A percentile compares a stretch with the other conserved stretches of the same genome.
phyloP scores from a whole-genome alignment of 2,888 invertebrate genomes.

The Automeris io region DNA sequence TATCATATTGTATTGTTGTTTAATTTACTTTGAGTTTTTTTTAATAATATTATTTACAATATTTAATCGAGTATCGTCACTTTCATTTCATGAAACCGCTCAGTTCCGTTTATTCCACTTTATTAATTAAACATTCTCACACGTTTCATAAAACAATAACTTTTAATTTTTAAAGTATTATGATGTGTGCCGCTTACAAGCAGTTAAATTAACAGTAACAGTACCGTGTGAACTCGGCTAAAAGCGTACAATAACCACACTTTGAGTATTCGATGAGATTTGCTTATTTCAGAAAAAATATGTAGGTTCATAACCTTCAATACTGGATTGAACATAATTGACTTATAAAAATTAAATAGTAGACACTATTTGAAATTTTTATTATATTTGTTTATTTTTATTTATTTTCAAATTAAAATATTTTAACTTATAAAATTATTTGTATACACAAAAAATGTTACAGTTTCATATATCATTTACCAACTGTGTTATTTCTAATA shows the following conservation, averaged over 20 bases:
- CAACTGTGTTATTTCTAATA: no score
- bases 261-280: conserved; percentile 18
- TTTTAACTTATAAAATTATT: no score
- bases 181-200: conserved; percentile 64
- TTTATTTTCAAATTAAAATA: no score
- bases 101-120: conserved; percentile 60
- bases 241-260: conserved; percentile 37
- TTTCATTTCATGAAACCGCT: conserved; percentile 43
- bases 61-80: conserved; percentile 42
- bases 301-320: no score
- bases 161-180: conserved; percentile 72
- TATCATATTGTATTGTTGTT: no score
- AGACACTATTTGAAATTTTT: no score
- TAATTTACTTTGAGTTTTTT: no score
- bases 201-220: conserved; percentile 71
- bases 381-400: no score
- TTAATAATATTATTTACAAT: conserved; percentile 31
- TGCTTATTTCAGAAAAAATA: background rate
- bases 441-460: no score
- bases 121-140: conserved; percentile 76
- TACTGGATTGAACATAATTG: no score
- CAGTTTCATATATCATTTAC: no score
- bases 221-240: conserved; percentile 68
- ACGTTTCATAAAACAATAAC: conserved; percentile 70
- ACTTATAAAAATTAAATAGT: no score